phyloP scores from a whole-genome alignment of 2,888 invertebrate genomes.

The Chrysomela aeneicollis region DNA sequence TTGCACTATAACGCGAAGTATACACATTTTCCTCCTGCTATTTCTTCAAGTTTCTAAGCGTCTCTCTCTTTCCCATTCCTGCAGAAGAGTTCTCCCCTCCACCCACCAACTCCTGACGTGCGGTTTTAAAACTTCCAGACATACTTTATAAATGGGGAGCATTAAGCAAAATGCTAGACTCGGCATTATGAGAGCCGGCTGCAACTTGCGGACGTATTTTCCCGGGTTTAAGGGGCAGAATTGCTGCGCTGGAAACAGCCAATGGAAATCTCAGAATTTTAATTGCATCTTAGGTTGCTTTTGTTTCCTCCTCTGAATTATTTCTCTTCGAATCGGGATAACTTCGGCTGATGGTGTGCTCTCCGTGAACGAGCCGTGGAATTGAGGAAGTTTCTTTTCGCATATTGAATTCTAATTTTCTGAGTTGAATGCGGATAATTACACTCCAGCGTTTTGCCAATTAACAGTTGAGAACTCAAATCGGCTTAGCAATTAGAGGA shows the following conservation, averaged over 20 bases:
- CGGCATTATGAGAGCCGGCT: constrained; percentile 47
- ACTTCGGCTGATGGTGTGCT: constrained; percentile 40
- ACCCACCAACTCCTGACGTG: constrained; percentile 45
- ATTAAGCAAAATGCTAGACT: constrained; percentile 57
- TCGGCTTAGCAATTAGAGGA: too few species aligned
- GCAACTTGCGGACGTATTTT: constrained; percentile 51
- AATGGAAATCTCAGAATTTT: constrained; percentile 63
- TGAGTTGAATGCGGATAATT: constrained; percentile 6
- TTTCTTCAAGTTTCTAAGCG: constrained; percentile 48
- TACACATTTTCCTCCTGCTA: constrained; percentile 52
- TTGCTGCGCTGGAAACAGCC: constrained; percentile 48
- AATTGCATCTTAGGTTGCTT: constrained; percentile 63
- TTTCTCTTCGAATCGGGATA: constrained; percentile 45
- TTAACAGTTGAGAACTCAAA: neutral
- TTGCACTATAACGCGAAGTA: constrained; percentile 55
- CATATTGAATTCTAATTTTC: constrained; percentile 22
- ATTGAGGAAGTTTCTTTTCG: constrained; percentile 30
- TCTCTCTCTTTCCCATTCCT: constrained; percentile 40
- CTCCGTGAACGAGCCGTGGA: constrained; percentile 29
- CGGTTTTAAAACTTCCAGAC: constrained; percentile 44
- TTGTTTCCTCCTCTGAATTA: constrained; percentile 61
- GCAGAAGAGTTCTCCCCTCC: constrained; percentile 19
- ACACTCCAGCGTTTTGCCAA: neutral
- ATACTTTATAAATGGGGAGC: constrained; percentile 56
- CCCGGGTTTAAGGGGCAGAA: constrained; percentile 46